A percentile compares a stretch with the other conserved stretches of the same genome.
These are phyloP conservation scores for Terebella lapidaria DNA, from an alignment of 2,888 invertebrate species.

Conservation along the genomic window DNA sequence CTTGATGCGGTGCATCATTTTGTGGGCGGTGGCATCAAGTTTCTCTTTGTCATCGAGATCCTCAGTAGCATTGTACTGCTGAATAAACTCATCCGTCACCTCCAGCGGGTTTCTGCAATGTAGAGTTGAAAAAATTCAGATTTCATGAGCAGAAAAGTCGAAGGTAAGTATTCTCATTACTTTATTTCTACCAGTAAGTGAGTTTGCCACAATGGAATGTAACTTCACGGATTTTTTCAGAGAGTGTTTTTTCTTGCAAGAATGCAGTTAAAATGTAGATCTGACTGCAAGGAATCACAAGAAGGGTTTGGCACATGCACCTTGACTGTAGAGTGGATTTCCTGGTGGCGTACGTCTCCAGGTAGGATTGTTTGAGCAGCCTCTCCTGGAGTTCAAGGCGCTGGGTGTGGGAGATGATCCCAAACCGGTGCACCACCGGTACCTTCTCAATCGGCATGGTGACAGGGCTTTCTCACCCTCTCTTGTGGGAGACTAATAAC, in stretches of 20 bases:
- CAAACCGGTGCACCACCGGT: slow-evolving; percentile 52
- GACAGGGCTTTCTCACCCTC: no score
- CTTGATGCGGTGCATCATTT: slow-evolving; percentile 50
- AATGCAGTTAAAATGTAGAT: no score
- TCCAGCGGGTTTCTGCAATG: slow-evolving; percentile 45
- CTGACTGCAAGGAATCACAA: no score
- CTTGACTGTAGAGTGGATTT: not conserved
- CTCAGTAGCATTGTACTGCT: slow-evolving; percentile 42
- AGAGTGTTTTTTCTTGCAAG: no score
- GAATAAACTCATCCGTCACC: slow-evolving; percentile 50
- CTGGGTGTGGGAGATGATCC: slow-evolving; percentile 52
- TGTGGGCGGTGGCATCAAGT: slow-evolving; percentile 40
- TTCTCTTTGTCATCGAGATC: slow-evolving; percentile 37
- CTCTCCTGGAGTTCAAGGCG: slow-evolving; percentile 49
- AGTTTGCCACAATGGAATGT: no score
- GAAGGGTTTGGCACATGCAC: no score
- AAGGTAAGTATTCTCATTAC: no score
- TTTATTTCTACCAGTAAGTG: no score
- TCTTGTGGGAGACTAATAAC: no score
- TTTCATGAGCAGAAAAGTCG: no score
- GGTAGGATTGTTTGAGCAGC: slow-evolving; percentile 44
- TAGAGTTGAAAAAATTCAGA: no score
- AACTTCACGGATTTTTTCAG: no score
- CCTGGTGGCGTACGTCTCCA: slow-evolving; percentile 5
- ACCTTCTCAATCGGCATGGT: slow-evolving; percentile 50